Percentiles rank a stretch among this genome's conserved stretches.
Evolutionary conservation across 2,797 vertebrate genomes (phyloP).

Genomic region (Gambelia wislizenii): DNA sequence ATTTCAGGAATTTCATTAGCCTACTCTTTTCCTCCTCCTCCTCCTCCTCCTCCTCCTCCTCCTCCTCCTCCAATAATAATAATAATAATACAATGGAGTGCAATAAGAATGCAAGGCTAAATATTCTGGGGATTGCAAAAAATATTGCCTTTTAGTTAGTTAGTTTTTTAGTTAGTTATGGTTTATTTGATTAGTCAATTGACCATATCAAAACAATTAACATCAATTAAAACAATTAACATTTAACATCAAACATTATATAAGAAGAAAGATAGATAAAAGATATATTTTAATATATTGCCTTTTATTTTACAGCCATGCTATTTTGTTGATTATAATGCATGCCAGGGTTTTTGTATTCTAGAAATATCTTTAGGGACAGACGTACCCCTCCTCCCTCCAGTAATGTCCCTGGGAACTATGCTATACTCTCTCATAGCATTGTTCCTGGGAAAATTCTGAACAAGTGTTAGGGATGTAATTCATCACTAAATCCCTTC

Average conservation of each 20-base stretch:
- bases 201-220: too few species aligned
- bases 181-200: too few species aligned
- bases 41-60: too few species aligned
- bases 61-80: too few species aligned
- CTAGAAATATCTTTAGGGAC: background rate
- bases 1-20: background rate
- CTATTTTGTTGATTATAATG: conserved; percentile 15
- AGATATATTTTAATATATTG: too few species aligned
- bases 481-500: too few species aligned
- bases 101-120: conserved; percentile 1
- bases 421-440: background rate
- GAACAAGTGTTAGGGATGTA: background rate
- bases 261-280: too few species aligned
- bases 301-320: background rate
- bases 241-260: too few species aligned
- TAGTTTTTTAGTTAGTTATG: too few species aligned
- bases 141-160: background rate
- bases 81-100: conserved; percentile 29
- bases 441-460: background rate
- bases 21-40: conserved; percentile 13
- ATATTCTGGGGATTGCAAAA: conserved; percentile 29
- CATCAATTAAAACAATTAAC: too few species aligned
- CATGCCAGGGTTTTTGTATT: background rate
- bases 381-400: background rate
- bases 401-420: background rate